Conservation (phyloP, 1,140 invertebrate genomes). For the Cyphomyrmex costatus region DNA sequence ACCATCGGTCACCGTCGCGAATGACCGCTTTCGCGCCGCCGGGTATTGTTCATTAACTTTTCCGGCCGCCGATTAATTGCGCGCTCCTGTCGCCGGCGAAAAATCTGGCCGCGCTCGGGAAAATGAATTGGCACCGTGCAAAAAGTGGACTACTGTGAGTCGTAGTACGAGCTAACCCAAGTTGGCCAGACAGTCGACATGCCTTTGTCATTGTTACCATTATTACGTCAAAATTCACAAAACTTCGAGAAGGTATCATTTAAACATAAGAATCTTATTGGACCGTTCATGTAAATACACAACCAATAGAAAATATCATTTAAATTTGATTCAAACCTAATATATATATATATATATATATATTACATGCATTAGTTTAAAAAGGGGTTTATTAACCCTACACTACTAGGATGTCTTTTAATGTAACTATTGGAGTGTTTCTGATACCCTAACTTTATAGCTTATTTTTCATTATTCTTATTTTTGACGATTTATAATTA, state of each 20-base stretch:
- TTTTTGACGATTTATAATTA: too few relatives aligned
- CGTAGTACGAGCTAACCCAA: background rate
- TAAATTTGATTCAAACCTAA: conserved; percentile 18
- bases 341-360: too few relatives aligned
- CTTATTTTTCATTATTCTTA: too few relatives aligned
- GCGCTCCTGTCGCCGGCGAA: conserved; percentile 58
- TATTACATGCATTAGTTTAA: too few relatives aligned
- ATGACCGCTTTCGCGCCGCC: conserved; percentile 62
- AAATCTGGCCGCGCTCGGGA: conserved; percentile 49
- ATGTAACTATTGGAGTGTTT: too few relatives aligned
- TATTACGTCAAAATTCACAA: background rate
- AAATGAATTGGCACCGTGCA: conserved; percentile 56
- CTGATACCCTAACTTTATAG: too few relatives aligned
- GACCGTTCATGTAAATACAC: too few relatives aligned
- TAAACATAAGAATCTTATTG: background rate
- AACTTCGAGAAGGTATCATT: background rate
- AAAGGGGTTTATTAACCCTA: too few relatives aligned
- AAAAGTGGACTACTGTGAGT: background rate
- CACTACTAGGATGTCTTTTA: too few relatives aligned
- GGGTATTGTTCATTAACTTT: conserved; percentile 73
- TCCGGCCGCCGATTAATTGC: conserved; percentile 67
- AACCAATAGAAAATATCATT: background rate
- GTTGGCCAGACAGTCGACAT: background rate
- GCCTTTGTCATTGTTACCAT: conserved; percentile 3
- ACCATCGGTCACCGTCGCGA: conserved; percentile 67